A percentile compares a stretch with the other conserved stretches of the same genome.
These are phyloP conservation scores for Typhlichthys subterraneus DNA, from an alignment of 2,797 vertebrate genomes.

Conservation along the genomic window DNA sequence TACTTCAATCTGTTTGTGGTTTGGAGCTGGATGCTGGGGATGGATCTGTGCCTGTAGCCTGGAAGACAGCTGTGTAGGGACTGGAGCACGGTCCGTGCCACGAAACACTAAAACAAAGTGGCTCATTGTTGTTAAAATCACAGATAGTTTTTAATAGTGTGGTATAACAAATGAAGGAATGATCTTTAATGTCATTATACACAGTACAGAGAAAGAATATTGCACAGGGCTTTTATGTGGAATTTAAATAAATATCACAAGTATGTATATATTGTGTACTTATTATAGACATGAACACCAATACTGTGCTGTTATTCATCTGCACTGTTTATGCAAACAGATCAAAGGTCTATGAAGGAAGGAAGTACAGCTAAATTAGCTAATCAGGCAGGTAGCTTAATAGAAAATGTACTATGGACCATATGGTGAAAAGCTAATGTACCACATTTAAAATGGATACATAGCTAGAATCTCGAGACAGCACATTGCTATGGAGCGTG, in stretches of 20 bases:
- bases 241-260: no score
- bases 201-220: no score
- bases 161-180: no score
- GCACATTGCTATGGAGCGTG: conserved; percentile 42
- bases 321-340: not conserved
- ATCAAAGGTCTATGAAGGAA: not conserved
- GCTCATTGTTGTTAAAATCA: no score
- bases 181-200: no score
- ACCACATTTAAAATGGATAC: conserved; percentile 41
- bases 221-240: no score
- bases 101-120: conserved; percentile 3
- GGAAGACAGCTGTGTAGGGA: conserved; percentile 53
- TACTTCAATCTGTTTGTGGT: conserved; percentile 60
- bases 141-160: no score
- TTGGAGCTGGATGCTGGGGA: conserved; percentile 66
- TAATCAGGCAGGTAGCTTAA: not conserved
- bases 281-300: no score
- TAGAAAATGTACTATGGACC: conserved; percentile 12
- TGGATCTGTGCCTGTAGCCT: conserved; percentile 48
- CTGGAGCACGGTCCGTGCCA: conserved; percentile 37
- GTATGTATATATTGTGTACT: no score
- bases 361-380: conserved; percentile 14
- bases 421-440: conserved; percentile 26
- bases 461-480: conserved; percentile 32
- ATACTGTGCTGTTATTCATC: conserved; percentile 16